Evolutionary conservation across 2,797 vertebrate species (phyloP).

Genomic region (Chelidonichthys spinosus): DNA sequence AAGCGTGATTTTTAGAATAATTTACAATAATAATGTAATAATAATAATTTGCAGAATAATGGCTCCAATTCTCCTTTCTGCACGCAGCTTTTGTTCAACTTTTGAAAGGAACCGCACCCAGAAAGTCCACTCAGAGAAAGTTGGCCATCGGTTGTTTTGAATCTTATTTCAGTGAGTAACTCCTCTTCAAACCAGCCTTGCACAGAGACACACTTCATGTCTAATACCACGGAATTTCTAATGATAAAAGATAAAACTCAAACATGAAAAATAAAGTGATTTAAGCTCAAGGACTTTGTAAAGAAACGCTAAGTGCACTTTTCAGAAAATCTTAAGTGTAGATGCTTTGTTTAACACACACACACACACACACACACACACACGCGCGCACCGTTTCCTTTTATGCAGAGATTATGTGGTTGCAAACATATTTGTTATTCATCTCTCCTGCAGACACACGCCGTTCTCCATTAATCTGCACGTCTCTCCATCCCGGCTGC

Average conservation of each 20-base stretch:
- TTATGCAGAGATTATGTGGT: constrained; percentile 7
- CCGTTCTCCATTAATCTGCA: constrained; percentile 28
- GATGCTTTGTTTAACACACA: background rate
- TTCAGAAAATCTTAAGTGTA: background rate
- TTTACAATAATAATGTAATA: too few relatives aligned
- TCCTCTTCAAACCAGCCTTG: constrained; percentile 5
- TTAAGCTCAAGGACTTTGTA: constrained; percentile 11
- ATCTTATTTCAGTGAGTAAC: background rate
- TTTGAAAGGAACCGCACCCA: background rate
- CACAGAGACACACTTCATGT: constrained; percentile 6
- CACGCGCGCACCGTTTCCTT: background rate
- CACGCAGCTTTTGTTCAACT: too few relatives aligned
- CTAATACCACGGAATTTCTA: constrained; percentile 1
- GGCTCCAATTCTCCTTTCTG: background rate
- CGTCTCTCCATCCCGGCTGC: constrained; percentile 18
- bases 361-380: background rate
- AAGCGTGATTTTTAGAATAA: too few relatives aligned
- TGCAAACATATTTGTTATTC: constrained; percentile 37
- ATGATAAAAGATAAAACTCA: constrained; percentile 16
- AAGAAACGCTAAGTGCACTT: constrained; percentile 6
- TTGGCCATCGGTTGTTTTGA: background rate
- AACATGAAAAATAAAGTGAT: background rate
- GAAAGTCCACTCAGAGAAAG: background rate
- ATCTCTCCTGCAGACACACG: background rate
- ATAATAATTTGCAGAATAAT: too few relatives aligned